phyloP scores from a whole-genome alignment of 1,140 invertebrate species.

The Euglossa dilemma region DNA sequence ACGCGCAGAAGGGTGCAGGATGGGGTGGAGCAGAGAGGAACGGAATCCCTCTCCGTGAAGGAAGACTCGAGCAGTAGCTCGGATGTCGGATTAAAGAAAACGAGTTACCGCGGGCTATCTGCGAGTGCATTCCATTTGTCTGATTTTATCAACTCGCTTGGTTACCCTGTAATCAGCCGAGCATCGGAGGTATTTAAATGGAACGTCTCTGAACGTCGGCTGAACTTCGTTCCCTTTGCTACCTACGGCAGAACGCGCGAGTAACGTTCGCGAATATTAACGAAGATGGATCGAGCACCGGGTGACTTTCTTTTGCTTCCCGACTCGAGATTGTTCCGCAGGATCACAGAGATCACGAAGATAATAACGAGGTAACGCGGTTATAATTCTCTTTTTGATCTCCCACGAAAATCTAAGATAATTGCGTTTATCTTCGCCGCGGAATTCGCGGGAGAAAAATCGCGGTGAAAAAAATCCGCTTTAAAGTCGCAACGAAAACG shows the following conservation, averaged over 20 bases:
- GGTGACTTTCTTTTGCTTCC: too few species aligned
- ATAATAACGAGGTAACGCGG: too few species aligned
- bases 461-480: too few species aligned
- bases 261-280: neutral
- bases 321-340: too few species aligned
- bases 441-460: too few species aligned
- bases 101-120: constrained; percentile 51
- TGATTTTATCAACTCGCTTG: constrained; percentile 7
- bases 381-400: too few species aligned
- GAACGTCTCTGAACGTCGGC: neutral
- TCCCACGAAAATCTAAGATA: too few species aligned
- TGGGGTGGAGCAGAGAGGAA: constrained; percentile 7
- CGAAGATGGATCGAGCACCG: neutral
- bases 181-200: neutral
- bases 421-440: too few species aligned
- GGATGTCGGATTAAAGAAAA: constrained; percentile 65
- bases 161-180: neutral
- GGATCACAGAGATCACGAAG: too few species aligned
- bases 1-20: neutral
- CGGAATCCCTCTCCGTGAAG: constrained; percentile 22
- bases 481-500: neutral
- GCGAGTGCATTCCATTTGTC: constrained; percentile 53
- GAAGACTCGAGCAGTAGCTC: constrained; percentile 21
- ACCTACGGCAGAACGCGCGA: too few species aligned
- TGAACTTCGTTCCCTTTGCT: neutral